These are phyloP conservation scores for Esperia sulphurella DNA, from an alignment of 2,888 invertebrate species.

Conservation along the genomic window DNA sequence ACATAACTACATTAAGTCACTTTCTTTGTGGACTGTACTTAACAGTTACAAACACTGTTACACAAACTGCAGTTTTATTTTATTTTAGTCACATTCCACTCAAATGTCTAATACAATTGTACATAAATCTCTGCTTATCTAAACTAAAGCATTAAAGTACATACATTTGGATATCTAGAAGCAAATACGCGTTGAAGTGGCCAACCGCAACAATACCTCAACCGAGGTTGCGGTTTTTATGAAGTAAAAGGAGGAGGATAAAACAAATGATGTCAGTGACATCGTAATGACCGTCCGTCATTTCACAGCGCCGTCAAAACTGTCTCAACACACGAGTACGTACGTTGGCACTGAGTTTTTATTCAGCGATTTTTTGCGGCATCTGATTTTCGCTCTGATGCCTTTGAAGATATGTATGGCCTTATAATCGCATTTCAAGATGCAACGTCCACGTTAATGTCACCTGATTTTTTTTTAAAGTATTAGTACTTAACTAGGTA, in stretches of 20 bases:
- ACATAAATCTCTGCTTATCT: not conserved
- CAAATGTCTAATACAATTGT: too few relatives aligned
- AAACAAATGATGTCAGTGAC: constrained; percentile 68
- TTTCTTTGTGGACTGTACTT: too few relatives aligned
- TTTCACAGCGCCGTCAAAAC: constrained; percentile 53
- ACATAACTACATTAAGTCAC: too few relatives aligned
- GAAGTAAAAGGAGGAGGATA: constrained; percentile 41
- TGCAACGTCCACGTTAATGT: not conserved
- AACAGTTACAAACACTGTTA: too few relatives aligned
- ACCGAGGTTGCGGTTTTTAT: constrained; percentile 33
- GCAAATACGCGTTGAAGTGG: constrained; percentile 25
- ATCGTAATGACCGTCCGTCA: constrained; percentile 56
- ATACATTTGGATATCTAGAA: too few relatives aligned
- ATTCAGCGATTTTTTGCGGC: constrained; percentile 11
- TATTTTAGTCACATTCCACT: too few relatives aligned
- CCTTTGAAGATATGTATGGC: constrained; percentile 32
- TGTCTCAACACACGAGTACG: constrained; percentile 35
- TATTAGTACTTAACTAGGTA: too few relatives aligned
- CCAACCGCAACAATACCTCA: constrained; percentile 33
- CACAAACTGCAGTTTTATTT: too few relatives aligned
- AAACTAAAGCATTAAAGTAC: too few relatives aligned
- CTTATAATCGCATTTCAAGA: not conserved
- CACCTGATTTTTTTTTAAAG: too few relatives aligned
- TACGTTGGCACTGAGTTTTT: constrained; percentile 12
- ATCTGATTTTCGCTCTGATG: constrained; percentile 37